Conservation (phyloP, 2,113 vertebrate species). For the Aramus guarauna region DNA sequence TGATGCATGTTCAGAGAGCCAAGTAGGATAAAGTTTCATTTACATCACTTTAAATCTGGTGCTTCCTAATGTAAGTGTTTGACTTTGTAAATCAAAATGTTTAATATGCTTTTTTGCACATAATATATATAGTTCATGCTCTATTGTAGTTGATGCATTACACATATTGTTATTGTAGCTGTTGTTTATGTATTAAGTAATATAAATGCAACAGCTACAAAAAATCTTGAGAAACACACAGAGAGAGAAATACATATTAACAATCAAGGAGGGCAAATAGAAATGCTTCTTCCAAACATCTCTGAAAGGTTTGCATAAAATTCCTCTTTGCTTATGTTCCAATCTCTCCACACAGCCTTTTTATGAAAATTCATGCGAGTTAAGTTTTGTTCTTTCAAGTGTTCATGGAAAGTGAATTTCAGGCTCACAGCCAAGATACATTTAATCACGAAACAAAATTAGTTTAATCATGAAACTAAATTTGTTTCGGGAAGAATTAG, state of each 20-base stretch:
- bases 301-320: conserved; percentile 28
- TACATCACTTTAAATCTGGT: background rate
- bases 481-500: conserved; percentile 46
- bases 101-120: background rate
- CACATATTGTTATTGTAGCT: background rate
- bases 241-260: conserved; percentile 11
- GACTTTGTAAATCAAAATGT: background rate
- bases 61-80: background rate
- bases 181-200: conserved; percentile 28
- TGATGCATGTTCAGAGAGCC: background rate
- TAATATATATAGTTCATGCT: conserved; percentile 1
- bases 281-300: background rate
- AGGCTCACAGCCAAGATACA: conserved; percentile 37
- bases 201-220: conserved; percentile 21
- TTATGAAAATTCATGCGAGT: conserved; percentile 46
- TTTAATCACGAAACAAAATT: conserved; percentile 55
- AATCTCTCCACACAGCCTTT: background rate
- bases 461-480: conserved; percentile 1
- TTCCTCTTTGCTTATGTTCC: conserved; percentile 21
- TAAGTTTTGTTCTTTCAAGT: conserved; percentile 50
- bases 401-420: conserved; percentile 52
- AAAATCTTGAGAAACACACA: background rate
- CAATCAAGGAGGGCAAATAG: background rate
- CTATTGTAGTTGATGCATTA: background rate
- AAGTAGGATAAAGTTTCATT: background rate